Evolutionary conservation across 2,888 invertebrate species (phyloP), one percentile per base, ranked within the genome.

Genomic region (Platypus cylindrus): DNA sequence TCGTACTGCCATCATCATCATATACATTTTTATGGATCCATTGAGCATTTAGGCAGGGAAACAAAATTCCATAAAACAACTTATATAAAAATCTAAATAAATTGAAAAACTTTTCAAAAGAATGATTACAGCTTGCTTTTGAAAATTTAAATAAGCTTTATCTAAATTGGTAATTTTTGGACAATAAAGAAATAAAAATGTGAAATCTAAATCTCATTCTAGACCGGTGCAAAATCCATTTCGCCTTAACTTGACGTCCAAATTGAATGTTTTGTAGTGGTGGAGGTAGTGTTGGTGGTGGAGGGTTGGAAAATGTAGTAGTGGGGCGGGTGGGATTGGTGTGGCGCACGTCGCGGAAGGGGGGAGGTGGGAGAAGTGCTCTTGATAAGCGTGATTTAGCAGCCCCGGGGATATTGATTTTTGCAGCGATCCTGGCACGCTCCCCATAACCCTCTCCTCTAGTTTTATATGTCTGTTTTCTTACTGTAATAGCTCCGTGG

Each of bases 351-450:
- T 61, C 44, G 64, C 41, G 50, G 54, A n/a, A n/a, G n/a, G n/a
- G n/a, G n/a, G n/a, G n/a, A n/a, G n/a, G n/a, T n/a, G 58, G 59
- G 58, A 59, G 60, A 63, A 62, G 62, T 64, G 62, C 64, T 65
- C 64, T 65, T 65, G 65, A 65, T 64, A 64, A 65, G 65, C 74
- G 75, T 75, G 76, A 75, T 76, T 76, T 76, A 75, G 75, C 74
- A 74, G 75, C 75, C 74, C 74, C 73, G 73, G 66, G 74, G 74
- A 75, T 63, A 63, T 63, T 63, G 63, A 63, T 63, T 63, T 65
- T 64, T 64, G 60, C 62, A n/a, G n/a, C n/a, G 61, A 58, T 60
- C 59, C 62, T 24, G 40, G 33, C 35, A 32, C 27, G 22, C 55
- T 58, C 50, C 54, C n/a, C n/a, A 58, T 54, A 56, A 56, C 59